Percentiles rank a stretch among this genome's conserved stretches.
phyloP scores from a whole-genome alignment of 2,888 invertebrate genomes.

The Plebejus melissa region DNA sequence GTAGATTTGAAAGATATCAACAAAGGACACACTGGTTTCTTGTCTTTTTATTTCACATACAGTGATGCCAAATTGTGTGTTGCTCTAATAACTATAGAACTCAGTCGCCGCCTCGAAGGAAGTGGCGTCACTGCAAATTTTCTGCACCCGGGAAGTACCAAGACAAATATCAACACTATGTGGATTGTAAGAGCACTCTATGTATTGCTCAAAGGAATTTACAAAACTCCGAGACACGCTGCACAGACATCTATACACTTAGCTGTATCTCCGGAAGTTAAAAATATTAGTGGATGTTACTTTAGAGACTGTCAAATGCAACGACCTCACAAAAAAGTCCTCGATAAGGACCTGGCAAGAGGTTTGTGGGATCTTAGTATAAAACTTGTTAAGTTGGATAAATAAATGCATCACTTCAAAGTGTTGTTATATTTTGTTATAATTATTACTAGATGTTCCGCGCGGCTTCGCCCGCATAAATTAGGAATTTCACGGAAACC shows the following conservation, averaged over 20 bases:
- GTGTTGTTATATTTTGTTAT: too few relatives aligned
- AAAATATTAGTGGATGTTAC: conserved; percentile 79
- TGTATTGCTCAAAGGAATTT: conserved; percentile 47
- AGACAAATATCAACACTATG: conserved; percentile 57
- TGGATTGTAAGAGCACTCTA: conserved; percentile 51
- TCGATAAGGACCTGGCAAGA: conserved; percentile 68
- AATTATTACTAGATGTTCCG: too few relatives aligned
- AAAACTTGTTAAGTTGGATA: conserved; percentile 49
- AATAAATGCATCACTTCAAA: not conserved
- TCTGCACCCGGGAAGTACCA: conserved; percentile 89
- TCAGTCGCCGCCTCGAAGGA: conserved; percentile 82
- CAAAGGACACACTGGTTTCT: conserved; percentile 31
- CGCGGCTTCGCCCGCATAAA: too few relatives aligned
- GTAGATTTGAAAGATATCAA: conserved; percentile 42
- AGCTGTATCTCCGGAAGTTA: conserved; percentile 72
- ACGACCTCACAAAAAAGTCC: conserved; percentile 57
- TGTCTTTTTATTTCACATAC: conserved; percentile 27
- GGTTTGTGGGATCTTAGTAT: conserved; percentile 84
- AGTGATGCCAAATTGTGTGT: conserved; percentile 78
- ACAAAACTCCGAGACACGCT: conserved; percentile 54
- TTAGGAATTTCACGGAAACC: too few relatives aligned
- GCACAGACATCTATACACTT: conserved; percentile 78
- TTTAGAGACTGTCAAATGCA: conserved; percentile 76
- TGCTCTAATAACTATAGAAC: conserved; percentile 76
- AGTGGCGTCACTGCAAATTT: conserved; percentile 87